A percentile compares a stretch with the other conserved stretches of the same genome.
Conservation (phyloP, 2,113 vertebrate genomes). For the Desmodus rotundus region DNA sequence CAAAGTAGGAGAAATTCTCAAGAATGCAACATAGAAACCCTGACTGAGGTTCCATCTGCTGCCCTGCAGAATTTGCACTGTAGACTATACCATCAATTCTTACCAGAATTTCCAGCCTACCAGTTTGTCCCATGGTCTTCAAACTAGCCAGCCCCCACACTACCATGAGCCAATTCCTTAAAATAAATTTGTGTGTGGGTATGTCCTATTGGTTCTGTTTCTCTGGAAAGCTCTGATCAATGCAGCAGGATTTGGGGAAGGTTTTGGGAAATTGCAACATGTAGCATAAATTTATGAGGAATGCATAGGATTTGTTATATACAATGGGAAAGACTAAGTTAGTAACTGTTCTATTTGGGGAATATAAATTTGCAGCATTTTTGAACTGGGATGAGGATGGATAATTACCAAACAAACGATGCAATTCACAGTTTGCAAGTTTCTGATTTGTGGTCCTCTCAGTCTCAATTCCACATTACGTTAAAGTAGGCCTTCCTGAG, state of each 20-base stretch:
- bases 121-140: neutral
- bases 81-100: neutral
- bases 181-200: neutral
- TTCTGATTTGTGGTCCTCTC: neutral
- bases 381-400: fast-evolving
- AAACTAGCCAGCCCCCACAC: neutral
- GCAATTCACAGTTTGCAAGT: neutral
- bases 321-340: neutral
- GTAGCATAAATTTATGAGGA: neutral
- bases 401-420: neutral
- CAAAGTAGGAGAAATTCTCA: neutral
- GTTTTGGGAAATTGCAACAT: neutral
- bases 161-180: neutral
- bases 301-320: neutral
- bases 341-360: neutral
- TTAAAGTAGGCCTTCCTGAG: neutral
- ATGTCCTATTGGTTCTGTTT: neutral
- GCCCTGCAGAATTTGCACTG: neutral
- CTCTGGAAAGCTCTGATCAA: neutral
- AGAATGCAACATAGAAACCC: neutral
- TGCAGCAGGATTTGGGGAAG: too few relatives aligned
- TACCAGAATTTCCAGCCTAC: neutral
- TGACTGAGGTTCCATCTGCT: neutral
- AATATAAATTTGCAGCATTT: neutral
- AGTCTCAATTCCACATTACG: neutral